phyloP scores from a whole-genome alignment of 2,888 invertebrate species.

The Argyresthia goedartella region DNA sequence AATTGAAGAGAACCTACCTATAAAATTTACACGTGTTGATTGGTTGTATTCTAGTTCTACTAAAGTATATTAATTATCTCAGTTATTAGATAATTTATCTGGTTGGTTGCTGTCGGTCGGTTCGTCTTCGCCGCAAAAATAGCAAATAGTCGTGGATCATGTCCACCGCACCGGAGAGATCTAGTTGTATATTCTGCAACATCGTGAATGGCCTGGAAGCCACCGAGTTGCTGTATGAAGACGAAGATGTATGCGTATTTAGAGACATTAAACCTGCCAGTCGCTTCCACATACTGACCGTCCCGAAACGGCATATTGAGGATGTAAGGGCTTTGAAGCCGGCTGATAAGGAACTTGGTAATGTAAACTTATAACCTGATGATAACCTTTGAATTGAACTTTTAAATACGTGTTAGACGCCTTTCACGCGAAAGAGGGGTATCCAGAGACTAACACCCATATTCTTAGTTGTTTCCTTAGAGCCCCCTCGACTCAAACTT shows the following conservation, averaged over 20 bases:
- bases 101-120: no score
- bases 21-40: neutral
- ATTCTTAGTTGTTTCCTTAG: no score
- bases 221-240: slow-evolving; percentile 77
- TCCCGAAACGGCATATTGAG: slow-evolving; percentile 82
- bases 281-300: slow-evolving; percentile 81
- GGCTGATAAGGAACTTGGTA: slow-evolving; percentile 79
- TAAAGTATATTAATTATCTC: neutral
- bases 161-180: slow-evolving; percentile 17
- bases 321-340: slow-evolving; percentile 78
- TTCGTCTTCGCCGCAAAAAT: no score
- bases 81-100: neutral
- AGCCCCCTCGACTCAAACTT: no score
- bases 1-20: no score
- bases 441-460: no score
- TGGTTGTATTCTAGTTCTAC: neutral
- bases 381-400: no score
- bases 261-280: slow-evolving; percentile 87
- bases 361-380: slow-evolving; percentile 15
- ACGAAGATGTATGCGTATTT: slow-evolving; percentile 83
- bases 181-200: slow-evolving; percentile 81
- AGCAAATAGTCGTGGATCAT: no score
- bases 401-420: no score
- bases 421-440: no score
- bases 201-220: slow-evolving; percentile 73